phyloP scores from a whole-genome alignment of 2,113 vertebrate species.

The Phylloscopus trochiloides region DNA sequence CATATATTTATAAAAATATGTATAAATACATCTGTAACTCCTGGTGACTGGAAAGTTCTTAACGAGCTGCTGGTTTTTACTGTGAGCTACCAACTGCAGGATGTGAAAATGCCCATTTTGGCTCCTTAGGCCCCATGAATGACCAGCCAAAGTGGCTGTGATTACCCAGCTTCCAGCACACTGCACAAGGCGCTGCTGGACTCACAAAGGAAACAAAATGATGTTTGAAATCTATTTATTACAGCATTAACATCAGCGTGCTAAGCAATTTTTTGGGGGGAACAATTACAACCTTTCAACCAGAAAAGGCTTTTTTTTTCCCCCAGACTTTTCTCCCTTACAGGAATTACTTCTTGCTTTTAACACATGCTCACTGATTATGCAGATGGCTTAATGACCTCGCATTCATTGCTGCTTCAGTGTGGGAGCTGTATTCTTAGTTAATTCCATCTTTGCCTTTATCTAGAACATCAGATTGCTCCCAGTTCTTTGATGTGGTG shows the following conservation, averaged over 20 bases:
- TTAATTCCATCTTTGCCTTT: not conserved
- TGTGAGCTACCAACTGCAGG: not conserved
- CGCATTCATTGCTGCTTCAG: not conserved
- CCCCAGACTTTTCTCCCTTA: not conserved
- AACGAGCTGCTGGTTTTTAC: not conserved
- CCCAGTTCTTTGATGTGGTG: not conserved
- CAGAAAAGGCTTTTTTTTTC: not conserved
- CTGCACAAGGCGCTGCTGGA: not conserved
- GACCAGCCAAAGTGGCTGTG: not conserved
- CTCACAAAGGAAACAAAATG: not conserved
- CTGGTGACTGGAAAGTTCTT: not conserved
- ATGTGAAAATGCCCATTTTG: not conserved
- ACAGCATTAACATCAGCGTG: not conserved
- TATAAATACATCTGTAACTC: not conserved
- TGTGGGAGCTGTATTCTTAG: not conserved
- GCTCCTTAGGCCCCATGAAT: not conserved
- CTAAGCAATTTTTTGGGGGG: not conserved
- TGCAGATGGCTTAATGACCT: slow-evolving; percentile 14
- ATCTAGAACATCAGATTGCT: not conserved
- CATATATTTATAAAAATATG: too few species aligned
- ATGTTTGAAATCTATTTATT: not conserved
- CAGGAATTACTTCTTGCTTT: slow-evolving; percentile 14
- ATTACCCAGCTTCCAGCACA: not conserved
- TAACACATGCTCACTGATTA: slow-evolving; percentile 1
- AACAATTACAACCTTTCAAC: not conserved